Evolutionary conservation across 2,113 vertebrate genomes (phyloP).

Genomic region (Apodemus sylvaticus): DNA sequence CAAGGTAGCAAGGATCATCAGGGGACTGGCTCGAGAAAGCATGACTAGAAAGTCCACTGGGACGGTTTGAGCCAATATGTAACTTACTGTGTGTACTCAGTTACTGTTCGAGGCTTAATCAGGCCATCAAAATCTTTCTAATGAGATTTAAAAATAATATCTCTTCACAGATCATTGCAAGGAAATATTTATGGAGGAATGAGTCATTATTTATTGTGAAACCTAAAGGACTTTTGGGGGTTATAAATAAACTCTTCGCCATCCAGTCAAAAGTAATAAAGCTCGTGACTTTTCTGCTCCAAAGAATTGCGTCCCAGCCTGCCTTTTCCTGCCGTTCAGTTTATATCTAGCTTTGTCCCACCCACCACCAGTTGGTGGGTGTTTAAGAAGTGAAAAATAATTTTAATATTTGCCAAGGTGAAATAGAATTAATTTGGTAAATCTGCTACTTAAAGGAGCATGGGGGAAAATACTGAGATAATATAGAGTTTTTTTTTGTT

Average conservation of each 20-base stretch:
- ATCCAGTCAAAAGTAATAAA: conserved; percentile 59
- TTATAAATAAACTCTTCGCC: conserved; percentile 64
- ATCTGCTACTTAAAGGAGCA: conserved; percentile 47
- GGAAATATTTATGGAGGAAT: conserved; percentile 58
- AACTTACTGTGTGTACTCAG: neutral
- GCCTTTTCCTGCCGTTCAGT: neutral
- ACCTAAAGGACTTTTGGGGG: conserved; percentile 49
- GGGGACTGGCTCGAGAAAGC: neutral
- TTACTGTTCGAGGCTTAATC: neutral
- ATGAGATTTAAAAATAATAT: conserved; percentile 40
- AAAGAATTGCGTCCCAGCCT: conserved; percentile 7
- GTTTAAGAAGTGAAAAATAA: conserved; percentile 72
- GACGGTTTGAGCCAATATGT: neutral
- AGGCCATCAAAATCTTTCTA: conserved; percentile 5
- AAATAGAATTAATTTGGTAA: conserved; percentile 67
- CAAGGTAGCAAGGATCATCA: neutral
- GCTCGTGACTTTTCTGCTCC: conserved; percentile 36
- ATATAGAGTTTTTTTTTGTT: conserved; percentile 67
- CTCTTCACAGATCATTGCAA: conserved; percentile 33
- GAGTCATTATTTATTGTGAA: conserved; percentile 66
- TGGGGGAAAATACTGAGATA: conserved; percentile 29
- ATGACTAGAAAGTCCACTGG: neutral
- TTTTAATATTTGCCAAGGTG: conserved; percentile 74
- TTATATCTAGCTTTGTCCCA: conserved; percentile 31
- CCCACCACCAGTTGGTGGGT: conserved; percentile 41